These are phyloP conservation scores for Sparus aurata DNA, from an alignment of 2,797 vertebrate species.

Conservation along the genomic window DNA sequence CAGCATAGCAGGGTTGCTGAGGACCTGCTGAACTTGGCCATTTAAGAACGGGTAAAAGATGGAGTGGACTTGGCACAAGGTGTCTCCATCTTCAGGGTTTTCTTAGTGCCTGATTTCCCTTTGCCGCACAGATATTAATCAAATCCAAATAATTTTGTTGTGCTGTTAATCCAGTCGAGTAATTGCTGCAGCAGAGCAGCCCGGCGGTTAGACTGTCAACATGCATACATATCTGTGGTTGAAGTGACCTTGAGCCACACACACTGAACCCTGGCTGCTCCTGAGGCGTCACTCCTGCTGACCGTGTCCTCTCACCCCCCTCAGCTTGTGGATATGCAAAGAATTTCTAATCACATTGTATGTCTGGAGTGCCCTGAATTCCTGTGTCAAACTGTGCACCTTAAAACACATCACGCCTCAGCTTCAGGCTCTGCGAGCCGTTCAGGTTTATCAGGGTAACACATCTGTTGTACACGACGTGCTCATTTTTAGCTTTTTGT, in stretches of 20 bases:
- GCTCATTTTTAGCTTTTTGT: conserved; percentile 76
- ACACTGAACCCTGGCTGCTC: conserved; percentile 68
- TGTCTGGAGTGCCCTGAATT: conserved; percentile 59
- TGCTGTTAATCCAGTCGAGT: conserved; percentile 45
- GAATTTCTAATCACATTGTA: conserved; percentile 75
- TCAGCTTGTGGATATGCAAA: conserved; percentile 66
- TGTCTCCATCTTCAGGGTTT: conserved; percentile 23
- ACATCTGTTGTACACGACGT: conserved; percentile 72
- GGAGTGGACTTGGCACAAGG: conserved; percentile 62
- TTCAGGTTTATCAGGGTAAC: conserved; percentile 69
- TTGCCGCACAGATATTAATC: conserved; percentile 37
- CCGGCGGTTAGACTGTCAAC: conserved; percentile 63
- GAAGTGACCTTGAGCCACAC: conserved; percentile 77
- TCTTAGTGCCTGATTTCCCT: conserved; percentile 1
- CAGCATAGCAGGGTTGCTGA: conserved; percentile 40
- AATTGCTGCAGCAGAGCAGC: conserved; percentile 42
- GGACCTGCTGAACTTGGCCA: conserved; percentile 50
- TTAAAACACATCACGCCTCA: conserved; percentile 53
- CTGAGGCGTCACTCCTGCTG: conserved; percentile 67
- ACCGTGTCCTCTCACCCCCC: conserved; percentile 74
- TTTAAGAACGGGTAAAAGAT: conserved; percentile 63
- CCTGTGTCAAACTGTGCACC: conserved; percentile 62
- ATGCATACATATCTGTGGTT: conserved; percentile 59
- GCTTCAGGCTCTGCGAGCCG: conserved; percentile 35
- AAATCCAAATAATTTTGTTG: conserved; percentile 49